A percentile compares a stretch with the other conserved stretches of the same genome.
Conservation (phyloP, 2,797 vertebrate species). For the Platalea minor region DNA sequence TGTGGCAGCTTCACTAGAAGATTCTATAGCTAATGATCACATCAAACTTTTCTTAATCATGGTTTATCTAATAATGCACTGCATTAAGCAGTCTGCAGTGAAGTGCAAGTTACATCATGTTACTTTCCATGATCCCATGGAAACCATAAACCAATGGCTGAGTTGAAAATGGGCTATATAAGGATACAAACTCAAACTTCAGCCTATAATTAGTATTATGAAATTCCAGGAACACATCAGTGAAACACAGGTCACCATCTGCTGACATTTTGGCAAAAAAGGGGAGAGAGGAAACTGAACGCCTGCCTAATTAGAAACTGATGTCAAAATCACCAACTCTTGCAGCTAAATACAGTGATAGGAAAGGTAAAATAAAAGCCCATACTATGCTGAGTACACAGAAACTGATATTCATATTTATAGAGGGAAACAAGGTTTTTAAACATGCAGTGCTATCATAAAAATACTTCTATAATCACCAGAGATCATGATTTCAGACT, state of each 20-base stretch:
- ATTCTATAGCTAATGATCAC: background rate
- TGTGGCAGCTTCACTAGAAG: background rate
- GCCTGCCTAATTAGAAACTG: slow-evolving; percentile 1
- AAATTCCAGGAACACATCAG: slow-evolving; percentile 19
- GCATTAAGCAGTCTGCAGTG: background rate
- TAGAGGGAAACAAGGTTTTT: background rate
- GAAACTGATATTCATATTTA: background rate
- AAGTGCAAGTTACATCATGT: background rate
- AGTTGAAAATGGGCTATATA: background rate
- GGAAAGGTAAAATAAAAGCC: background rate
- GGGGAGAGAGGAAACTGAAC: background rate
- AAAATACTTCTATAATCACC: background rate
- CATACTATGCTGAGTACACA: background rate
- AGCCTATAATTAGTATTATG: background rate
- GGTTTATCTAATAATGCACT: background rate
- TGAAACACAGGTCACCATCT: slow-evolving; percentile 28
- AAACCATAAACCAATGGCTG: slow-evolving; percentile 8
- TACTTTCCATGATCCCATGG: slow-evolving; percentile 2
- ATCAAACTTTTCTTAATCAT: background rate
- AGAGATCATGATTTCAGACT: background rate
- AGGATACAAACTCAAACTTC: slow-evolving; percentile 11
- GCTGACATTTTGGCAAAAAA: slow-evolving; percentile 22
- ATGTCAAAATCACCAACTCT: background rate
- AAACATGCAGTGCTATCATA: background rate
- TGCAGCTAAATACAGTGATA: background rate